A percentile compares a stretch with the other conserved stretches of the same genome.
These are phyloP conservation scores for Ovibos moschatus DNA, from an alignment of 2,113 vertebrate genomes.

Conservation along the genomic window DNA sequence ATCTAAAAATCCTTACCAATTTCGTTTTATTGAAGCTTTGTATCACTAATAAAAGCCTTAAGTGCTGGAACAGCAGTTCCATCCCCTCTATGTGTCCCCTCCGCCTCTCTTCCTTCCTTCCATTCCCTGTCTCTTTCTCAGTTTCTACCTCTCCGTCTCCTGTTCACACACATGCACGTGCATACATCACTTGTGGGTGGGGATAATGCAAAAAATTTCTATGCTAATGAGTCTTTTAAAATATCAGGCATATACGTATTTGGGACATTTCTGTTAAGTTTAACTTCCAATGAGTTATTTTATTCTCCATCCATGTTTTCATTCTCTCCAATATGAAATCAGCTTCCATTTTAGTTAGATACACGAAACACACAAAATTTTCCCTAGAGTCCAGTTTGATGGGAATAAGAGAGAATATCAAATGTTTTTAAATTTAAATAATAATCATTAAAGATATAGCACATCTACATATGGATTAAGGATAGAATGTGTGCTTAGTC, in stretches of 20 bases:
- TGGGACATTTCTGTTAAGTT: neutral
- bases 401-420: neutral
- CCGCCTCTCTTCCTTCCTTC: neutral
- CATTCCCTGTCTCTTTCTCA: neutral
- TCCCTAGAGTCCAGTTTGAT: neutral
- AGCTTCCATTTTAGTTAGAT: neutral
- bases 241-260: neutral
- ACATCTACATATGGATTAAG: neutral
- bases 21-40: neutral
- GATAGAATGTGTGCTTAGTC: neutral
- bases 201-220: neutral
- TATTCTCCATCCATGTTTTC: neutral
- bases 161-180: neutral
- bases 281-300: neutral
- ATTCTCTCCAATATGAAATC: neutral
- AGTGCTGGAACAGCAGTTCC: neutral
- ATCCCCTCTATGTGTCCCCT: neutral
- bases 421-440: neutral
- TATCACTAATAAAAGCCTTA: neutral
- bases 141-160: neutral
- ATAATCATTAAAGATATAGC: neutral
- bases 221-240: neutral
- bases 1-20: neutral
- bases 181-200: neutral
- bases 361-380: neutral